A percentile compares a stretch with the other conserved stretches of the same genome.
phyloP scores from a whole-genome alignment of 2,797 vertebrate species.

The Cebuella pygmaea region DNA sequence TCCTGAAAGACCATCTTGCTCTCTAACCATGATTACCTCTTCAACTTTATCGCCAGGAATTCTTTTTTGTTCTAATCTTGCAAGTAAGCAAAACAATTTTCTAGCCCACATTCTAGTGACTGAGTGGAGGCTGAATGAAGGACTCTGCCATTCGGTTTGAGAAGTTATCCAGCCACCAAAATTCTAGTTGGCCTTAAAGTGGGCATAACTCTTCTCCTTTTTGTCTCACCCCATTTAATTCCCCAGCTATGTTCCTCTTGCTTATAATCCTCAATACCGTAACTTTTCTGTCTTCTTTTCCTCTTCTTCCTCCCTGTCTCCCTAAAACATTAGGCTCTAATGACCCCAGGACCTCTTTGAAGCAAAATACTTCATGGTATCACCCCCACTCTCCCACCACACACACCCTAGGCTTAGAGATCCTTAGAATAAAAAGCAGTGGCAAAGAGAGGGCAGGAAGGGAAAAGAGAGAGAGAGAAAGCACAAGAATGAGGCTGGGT shows the following conservation, averaged over 20 bases:
- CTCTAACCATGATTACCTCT: conserved; percentile 40
- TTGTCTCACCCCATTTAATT: background rate
- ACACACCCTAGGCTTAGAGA: background rate
- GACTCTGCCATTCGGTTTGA: conserved; percentile 26
- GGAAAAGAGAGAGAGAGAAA: background rate
- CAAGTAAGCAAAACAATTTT: conserved; percentile 42
- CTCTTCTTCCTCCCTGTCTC: background rate
- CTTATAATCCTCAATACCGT: background rate
- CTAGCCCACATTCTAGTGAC: background rate
- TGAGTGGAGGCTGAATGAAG: conserved; percentile 2
- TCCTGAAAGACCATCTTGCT: conserved; percentile 15
- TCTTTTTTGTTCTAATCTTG: background rate
- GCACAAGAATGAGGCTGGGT: background rate
- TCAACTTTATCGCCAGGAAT: conserved; percentile 29
- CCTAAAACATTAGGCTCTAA: background rate
- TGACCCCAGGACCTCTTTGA: conserved; percentile 26
- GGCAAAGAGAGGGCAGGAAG: background rate
- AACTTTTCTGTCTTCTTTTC: background rate
- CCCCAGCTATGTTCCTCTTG: background rate
- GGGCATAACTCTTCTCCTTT: background rate
- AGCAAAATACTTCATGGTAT: background rate
- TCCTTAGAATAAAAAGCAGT: conserved; percentile 49
- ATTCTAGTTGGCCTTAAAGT: conserved; percentile 31
- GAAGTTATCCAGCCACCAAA: background rate
- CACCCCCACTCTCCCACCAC: background rate